Conservation (phyloP, 2,888 invertebrate genomes). For the Cephus pulcher region DNA sequence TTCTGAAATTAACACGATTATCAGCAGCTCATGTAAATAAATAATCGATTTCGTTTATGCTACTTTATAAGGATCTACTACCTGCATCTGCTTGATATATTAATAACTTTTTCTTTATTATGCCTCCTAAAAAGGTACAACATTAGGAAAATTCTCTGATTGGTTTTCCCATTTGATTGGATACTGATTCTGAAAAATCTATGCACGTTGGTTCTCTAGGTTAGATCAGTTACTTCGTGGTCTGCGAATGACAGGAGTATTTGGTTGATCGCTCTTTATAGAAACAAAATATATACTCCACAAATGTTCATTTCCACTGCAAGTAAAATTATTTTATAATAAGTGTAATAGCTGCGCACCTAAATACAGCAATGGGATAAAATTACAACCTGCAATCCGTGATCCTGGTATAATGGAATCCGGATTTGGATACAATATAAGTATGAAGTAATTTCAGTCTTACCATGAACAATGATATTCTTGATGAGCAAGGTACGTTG, state of each 20-base stretch:
- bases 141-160: not conserved
- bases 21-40: not conserved
- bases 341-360: not conserved
- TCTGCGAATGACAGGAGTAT: not conserved
- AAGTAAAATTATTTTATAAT: not conserved
- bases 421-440: not conserved
- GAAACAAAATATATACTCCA: not conserved
- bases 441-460: not conserved
- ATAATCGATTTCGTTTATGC: not conserved
- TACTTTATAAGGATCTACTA: not conserved
- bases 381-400: not conserved
- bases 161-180: not conserved
- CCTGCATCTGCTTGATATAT: not conserved
- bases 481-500: not conserved
- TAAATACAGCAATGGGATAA: not conserved
- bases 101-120: not conserved
- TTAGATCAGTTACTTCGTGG: not conserved
- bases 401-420: not conserved
- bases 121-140: not conserved
- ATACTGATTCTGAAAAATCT: not conserved
- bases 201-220: not conserved
- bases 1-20: not conserved
- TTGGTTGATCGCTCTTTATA: too few species aligned
- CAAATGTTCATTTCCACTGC: not conserved
- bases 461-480: not conserved